These are phyloP conservation scores for Coracias cyanogaster DNA, from an alignment of 2,797 vertebrate species.

Conservation along the genomic window DNA sequence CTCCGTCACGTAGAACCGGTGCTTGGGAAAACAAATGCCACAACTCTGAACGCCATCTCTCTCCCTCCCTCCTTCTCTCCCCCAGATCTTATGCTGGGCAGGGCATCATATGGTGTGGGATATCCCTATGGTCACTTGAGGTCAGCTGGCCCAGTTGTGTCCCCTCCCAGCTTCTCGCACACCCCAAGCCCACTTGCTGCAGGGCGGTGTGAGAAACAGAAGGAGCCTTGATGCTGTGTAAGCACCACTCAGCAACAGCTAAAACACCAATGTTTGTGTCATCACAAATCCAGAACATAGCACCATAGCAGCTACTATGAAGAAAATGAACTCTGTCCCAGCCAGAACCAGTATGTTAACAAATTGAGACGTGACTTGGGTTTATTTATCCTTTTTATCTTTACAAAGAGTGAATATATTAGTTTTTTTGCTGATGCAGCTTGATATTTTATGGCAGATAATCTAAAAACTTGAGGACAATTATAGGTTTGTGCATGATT, in stretches of 20 bases:
- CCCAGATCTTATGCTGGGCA: background rate
- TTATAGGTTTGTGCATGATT: background rate
- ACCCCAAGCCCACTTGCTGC: background rate
- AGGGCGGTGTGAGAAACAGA: background rate
- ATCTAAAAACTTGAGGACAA: background rate
- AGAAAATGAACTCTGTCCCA: no score
- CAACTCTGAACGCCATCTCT: background rate
- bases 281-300: no score
- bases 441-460: background rate
- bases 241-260: no score
- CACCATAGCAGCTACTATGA: no score
- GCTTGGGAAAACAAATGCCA: background rate
- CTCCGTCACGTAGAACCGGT: no score
- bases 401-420: background rate
- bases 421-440: background rate
- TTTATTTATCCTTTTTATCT: background rate
- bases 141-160: background rate
- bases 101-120: background rate
- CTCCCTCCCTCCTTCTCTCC: no score
- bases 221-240: background rate
- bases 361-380: background rate
- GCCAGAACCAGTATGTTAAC: background rate
- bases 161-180: background rate
- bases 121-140: background rate
- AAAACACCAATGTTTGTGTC: no score